A percentile compares a stretch with the other conserved stretches of the same genome.
Evolutionary conservation across 2,888 invertebrate genomes (phyloP).

Genomic region (Trichogramma evanescens): DNA sequence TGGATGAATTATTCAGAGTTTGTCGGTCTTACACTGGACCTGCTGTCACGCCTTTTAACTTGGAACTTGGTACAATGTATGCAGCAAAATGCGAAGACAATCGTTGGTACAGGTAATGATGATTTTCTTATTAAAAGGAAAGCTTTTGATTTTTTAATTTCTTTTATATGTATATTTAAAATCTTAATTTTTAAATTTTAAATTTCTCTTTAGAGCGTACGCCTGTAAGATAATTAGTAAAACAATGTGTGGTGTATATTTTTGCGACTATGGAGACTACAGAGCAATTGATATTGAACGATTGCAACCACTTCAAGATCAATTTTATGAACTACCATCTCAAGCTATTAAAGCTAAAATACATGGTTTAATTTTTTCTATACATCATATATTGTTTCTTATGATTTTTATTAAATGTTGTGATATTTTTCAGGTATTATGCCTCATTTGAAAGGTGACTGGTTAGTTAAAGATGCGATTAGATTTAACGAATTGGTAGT

Average conservation of each 20-base stretch:
- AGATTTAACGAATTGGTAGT: slow-evolving; percentile 66
- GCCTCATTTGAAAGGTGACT: slow-evolving; percentile 55
- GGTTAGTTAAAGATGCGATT: slow-evolving; percentile 68
- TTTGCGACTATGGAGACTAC: slow-evolving; percentile 61
- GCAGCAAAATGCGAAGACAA: slow-evolving; percentile 63
- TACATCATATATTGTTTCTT: no score
- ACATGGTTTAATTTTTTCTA: slow-evolving; percentile 48
- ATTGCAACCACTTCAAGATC: slow-evolving; percentile 51
- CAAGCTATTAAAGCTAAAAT: slow-evolving; percentile 62
- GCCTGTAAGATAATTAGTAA: slow-evolving; percentile 52
- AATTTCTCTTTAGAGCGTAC: slow-evolving; percentile 45
- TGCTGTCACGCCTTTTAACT: slow-evolving; percentile 44
- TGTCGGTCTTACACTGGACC: slow-evolving; percentile 53
- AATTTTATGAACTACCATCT: slow-evolving; percentile 57
- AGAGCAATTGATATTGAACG: slow-evolving; percentile 52
- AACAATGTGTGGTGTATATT: slow-evolving; percentile 55
- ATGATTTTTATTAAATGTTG: neutral
- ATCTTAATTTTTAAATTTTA: neutral
- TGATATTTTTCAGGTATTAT: slow-evolving; percentile 48
- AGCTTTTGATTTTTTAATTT: neutral
- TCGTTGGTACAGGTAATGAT: slow-evolving; percentile 66
- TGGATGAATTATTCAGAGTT: slow-evolving; percentile 59
- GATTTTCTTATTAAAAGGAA: neutral
- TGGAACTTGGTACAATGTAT: slow-evolving; percentile 59
- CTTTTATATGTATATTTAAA: neutral